A percentile compares a stretch with the other conserved stretches of the same genome.
phyloP scores from a whole-genome alignment of 1,140 invertebrate species.

The Drosophila saltans region DNA sequence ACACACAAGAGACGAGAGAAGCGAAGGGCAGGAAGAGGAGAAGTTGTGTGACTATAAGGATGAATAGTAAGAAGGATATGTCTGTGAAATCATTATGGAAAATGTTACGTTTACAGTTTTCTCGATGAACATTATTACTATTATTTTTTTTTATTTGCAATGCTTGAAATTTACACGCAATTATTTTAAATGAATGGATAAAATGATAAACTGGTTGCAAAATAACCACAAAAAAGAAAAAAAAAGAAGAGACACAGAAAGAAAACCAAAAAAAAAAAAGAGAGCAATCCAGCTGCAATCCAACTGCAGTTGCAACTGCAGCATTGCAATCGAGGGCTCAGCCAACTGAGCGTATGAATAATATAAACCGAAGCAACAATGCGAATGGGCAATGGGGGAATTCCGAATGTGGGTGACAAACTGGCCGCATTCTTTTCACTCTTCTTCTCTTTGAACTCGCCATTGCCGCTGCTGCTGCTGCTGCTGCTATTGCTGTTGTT shows the following conservation, averaged over 20 bases:
- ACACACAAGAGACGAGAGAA: slow-evolving; percentile 4
- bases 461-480: slow-evolving; percentile 6
- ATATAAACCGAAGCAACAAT: slow-evolving; percentile 61
- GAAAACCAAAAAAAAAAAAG: slow-evolving; percentile 23
- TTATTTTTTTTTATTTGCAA: slow-evolving; percentile 22
- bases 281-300: slow-evolving; percentile 28
- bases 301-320: slow-evolving; percentile 37
- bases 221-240: not conserved
- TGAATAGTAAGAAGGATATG: slow-evolving; percentile 3
- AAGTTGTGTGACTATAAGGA: not conserved
- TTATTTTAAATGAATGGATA: slow-evolving; percentile 50
- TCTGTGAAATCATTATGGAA: slow-evolving; percentile 45
- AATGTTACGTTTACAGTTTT: slow-evolving; percentile 39
- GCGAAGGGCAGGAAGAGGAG: too few relatives aligned
- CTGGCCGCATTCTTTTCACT: slow-evolving; percentile 35
- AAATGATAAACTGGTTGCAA: slow-evolving; percentile 35
- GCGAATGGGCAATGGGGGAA: slow-evolving; percentile 34
- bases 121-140: slow-evolving; percentile 6
- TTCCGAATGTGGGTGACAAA: slow-evolving; percentile 48
- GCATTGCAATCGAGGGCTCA: slow-evolving; percentile 20
- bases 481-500: not conserved
- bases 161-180: slow-evolving; percentile 65
- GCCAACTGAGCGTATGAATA: slow-evolving; percentile 61
- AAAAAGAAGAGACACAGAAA: not conserved
- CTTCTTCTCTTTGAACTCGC: slow-evolving; percentile 4